phyloP scores from a whole-genome alignment of 2,888 invertebrate species.

The Drosophila sordidapex region DNA sequence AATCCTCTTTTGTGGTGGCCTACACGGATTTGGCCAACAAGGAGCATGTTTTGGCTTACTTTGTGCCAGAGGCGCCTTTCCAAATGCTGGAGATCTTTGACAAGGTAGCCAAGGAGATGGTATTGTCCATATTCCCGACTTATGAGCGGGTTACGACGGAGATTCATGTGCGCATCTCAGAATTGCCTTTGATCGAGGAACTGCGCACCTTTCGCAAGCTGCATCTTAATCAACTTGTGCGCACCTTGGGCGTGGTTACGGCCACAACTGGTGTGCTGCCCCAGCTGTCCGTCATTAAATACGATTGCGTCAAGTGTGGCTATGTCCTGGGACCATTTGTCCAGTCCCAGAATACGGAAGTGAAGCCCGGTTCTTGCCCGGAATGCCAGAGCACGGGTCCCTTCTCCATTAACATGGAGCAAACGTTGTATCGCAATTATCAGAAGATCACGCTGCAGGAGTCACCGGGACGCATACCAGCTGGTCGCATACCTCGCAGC shows the following conservation, averaged over 20 bases:
- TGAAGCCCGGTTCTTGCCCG: conserved; percentile 98
- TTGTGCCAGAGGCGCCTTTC: conserved; percentile 98
- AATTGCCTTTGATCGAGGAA: conserved; percentile 98
- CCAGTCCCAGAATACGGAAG: conserved; percentile 96
- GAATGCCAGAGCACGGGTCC: conserved; percentile 99
- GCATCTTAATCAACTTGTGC: conserved; percentile 96
- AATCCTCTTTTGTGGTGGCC: conserved; percentile 95
- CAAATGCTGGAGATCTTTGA: conserved; percentile 99
- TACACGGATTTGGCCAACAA: conserved; percentile 95
- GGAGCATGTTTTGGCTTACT: conserved; percentile 97
- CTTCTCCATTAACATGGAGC: conserved; percentile 99
- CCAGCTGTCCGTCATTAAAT: conserved; percentile 97
- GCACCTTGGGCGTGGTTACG: conserved; percentile 97
- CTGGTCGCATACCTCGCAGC: conserved; percentile 98
- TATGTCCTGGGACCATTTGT: conserved; percentile 98
- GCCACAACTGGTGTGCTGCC: conserved; percentile 98
- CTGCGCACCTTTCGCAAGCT: conserved; percentile 95
- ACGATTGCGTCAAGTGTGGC: conserved; percentile 98
- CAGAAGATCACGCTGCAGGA: conserved; percentile 99
- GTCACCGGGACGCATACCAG: conserved; percentile 98
- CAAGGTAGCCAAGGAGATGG: conserved; percentile 96
- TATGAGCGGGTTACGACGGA: conserved; percentile 97
- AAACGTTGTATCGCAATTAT: conserved; percentile 99
- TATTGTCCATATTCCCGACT: conserved; percentile 96
- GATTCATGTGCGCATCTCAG: conserved; percentile 97